Evolutionary conservation across 1,140 invertebrate genomes (phyloP).

Genomic region (Harlomillsia oculata): DNA sequence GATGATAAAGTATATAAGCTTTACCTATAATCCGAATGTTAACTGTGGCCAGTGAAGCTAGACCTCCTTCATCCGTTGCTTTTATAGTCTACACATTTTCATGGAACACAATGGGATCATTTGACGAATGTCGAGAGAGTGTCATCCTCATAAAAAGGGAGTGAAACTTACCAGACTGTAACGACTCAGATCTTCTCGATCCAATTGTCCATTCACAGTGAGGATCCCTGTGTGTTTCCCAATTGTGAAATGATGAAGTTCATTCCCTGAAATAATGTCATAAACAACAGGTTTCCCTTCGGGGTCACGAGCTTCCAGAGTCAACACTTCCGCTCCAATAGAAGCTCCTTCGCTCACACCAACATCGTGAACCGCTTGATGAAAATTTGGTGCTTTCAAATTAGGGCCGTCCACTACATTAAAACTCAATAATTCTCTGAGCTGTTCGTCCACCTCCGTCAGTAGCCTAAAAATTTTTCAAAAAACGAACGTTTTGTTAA

Average conservation of each 20-base stretch:
- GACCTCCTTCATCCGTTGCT: conserved; percentile 72
- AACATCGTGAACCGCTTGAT: conserved; percentile 67
- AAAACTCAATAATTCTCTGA: conserved; percentile 74
- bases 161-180: conserved; percentile 64
- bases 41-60: conserved; percentile 68
- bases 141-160: neutral
- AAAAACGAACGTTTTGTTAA: too few relatives aligned
- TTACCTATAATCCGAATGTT: conserved; percentile 82
- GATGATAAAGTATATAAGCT: too few relatives aligned
- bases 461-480: conserved; percentile 43
- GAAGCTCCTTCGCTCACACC: conserved; percentile 77
- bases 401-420: conserved; percentile 72
- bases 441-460: conserved; percentile 43
- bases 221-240: conserved; percentile 70
- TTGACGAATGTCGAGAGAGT: neutral
- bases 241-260: conserved; percentile 71
- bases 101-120: conserved; percentile 2
- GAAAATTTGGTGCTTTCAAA: conserved; percentile 68
- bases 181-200: conserved; percentile 72
- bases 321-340: conserved; percentile 70
- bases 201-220: conserved; percentile 68
- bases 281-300: conserved; percentile 78
- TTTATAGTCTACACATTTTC: conserved; percentile 44
- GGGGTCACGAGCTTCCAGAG: conserved; percentile 64
- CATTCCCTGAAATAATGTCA: conserved; percentile 73